Evolutionary conservation across 1,140 invertebrate genomes (phyloP).

Genomic region (Phymastichus coffea): DNA sequence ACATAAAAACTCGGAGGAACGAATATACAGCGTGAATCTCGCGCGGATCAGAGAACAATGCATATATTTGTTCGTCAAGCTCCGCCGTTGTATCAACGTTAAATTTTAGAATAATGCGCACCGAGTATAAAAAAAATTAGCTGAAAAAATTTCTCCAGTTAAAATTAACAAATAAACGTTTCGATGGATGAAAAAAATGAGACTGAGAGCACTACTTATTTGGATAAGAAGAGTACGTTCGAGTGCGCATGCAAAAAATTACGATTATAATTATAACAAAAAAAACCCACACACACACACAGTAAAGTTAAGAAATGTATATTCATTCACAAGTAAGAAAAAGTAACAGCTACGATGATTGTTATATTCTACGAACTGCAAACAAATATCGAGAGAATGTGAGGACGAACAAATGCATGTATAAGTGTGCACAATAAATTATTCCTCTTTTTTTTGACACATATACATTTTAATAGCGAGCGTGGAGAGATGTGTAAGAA

Average conservation of each 20-base stretch:
- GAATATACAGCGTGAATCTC: neutral
- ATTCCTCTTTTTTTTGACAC: no score
- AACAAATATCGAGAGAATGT: neutral
- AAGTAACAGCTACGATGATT: slow-evolving; percentile 1
- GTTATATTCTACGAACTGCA: slow-evolving; percentile 3
- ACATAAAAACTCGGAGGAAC: slow-evolving; percentile 1
- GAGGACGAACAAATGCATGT: neutral
- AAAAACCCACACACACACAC: neutral
- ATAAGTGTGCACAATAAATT: neutral
- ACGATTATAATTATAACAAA: neutral
- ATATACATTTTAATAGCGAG: no score
- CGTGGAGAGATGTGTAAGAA: no score
- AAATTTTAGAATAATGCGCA: neutral
- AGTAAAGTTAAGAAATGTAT: slow-evolving; percentile 5
- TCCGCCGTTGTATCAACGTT: neutral
- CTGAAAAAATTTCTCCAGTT: neutral
- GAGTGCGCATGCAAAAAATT: neutral
- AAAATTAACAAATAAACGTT: slow-evolving; percentile 3
- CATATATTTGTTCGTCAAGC: slow-evolving; percentile 7
- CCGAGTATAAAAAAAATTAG: neutral
- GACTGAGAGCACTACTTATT: slow-evolving; percentile 14
- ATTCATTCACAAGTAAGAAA: slow-evolving; percentile 5
- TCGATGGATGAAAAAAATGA: slow-evolving; percentile 3
- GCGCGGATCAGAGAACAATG: slow-evolving; percentile 4
- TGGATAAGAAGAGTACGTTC: neutral